Percentiles rank a stretch among this genome's conserved stretches.
These are phyloP conservation scores for Siniperca undulata DNA, from an alignment of 2,797 vertebrate species.

Conservation along the genomic window DNA sequence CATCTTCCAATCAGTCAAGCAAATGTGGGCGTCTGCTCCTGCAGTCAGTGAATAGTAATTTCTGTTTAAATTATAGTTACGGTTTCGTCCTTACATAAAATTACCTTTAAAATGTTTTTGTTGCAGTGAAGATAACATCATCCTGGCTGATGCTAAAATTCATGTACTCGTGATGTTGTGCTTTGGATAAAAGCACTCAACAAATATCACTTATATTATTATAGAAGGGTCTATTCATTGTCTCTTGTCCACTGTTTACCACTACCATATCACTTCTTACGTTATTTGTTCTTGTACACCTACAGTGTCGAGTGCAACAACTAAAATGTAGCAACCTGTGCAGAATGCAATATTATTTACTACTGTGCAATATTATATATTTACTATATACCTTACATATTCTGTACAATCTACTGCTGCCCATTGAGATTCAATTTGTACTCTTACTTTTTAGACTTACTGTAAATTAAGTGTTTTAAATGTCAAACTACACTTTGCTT, in stretches of 20 bases:
- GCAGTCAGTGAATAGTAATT: constrained; percentile 54
- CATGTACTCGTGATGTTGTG: background rate
- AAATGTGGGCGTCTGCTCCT: constrained; percentile 36
- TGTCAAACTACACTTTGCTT: background rate
- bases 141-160: background rate
- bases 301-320: background rate
- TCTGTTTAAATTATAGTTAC: constrained; percentile 17
- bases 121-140: constrained; percentile 16
- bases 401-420: background rate
- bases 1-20: constrained; percentile 61
- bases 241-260: constrained; percentile 7
- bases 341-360: background rate
- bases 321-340: background rate
- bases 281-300: background rate
- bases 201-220: constrained; percentile 18
- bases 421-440: background rate
- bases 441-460: background rate
- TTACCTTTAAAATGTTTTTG: background rate
- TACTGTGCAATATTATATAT: background rate
- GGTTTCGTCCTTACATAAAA: constrained; percentile 7
- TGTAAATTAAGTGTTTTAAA: background rate
- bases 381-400: background rate
- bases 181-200: constrained; percentile 26
- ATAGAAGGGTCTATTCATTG: background rate
- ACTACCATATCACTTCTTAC: background rate